phyloP scores from a whole-genome alignment of 2,113 vertebrate species.

The Setophaga kirtlandii region DNA sequence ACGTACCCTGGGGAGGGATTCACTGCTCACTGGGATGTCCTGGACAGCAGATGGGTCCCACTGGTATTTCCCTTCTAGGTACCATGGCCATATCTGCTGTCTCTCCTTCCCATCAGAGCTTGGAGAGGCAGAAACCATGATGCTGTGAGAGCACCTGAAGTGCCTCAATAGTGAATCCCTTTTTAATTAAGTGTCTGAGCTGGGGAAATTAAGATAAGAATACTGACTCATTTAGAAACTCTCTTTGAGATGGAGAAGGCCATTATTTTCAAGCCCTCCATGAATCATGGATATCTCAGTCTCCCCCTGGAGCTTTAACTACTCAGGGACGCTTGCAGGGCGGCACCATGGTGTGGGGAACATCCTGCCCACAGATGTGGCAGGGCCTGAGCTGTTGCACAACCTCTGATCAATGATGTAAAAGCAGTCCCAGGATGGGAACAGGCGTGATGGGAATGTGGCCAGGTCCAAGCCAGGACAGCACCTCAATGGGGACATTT shows the following conservation, averaged over 20 bases:
- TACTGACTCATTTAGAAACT: neutral
- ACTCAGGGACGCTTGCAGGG: neutral
- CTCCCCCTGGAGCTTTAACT: neutral
- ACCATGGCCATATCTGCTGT: neutral
- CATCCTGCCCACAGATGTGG: neutral
- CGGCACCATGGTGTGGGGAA: neutral
- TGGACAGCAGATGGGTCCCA: rapidly evolving
- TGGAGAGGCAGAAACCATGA: neutral
- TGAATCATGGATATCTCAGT: neutral
- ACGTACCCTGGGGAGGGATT: rapidly evolving
- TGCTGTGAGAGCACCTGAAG: neutral
- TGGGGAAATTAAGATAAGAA: neutral
- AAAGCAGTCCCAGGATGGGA: rapidly evolving
- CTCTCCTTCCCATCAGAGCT: neutral
- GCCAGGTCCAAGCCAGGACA: neutral
- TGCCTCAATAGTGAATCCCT: neutral
- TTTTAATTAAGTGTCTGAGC: neutral
- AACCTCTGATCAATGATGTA: neutral
- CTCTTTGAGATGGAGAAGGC: neutral
- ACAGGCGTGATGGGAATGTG: neutral
- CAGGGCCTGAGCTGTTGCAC: neutral
- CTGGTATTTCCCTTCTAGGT: neutral
- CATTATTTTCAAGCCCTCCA: neutral
- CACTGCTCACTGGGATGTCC: neutral
- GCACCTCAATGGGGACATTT: neutral